These are phyloP conservation scores for Okamejei kenojei DNA, from an alignment of 2,797 vertebrate species.

Conservation along the genomic window DNA sequence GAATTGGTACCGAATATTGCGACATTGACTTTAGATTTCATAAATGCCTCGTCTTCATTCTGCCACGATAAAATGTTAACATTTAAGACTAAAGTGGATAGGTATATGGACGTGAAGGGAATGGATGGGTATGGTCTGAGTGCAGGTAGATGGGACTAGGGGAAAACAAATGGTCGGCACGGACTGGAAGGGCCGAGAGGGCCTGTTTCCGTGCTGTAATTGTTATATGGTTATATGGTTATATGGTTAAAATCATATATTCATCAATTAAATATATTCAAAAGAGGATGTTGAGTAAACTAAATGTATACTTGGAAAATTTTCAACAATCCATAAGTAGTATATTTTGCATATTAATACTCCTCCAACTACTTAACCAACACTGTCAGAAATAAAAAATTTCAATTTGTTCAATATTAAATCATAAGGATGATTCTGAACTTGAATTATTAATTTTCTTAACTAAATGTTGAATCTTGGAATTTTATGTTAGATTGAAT, in stretches of 20 bases:
- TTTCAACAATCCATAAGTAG: not conserved
- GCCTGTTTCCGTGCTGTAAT: too few species aligned
- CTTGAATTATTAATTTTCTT: too few species aligned
- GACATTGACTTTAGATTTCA: not conserved
- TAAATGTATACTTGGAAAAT: not conserved
- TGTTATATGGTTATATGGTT: too few species aligned
- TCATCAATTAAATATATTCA: not conserved
- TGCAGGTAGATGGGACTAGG: too few species aligned
- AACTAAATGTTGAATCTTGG: not conserved
- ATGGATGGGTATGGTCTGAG: too few species aligned
- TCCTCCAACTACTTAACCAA: not conserved
- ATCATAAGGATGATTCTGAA: too few species aligned
- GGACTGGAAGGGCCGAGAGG: too few species aligned
- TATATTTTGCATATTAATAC: not conserved
- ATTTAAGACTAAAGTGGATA: too few species aligned
- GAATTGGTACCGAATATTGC: not conserved
- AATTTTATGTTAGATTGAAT: not conserved
- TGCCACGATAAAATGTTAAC: not conserved
- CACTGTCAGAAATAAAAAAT: not conserved
- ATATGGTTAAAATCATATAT: not conserved
- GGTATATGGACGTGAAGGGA: too few species aligned
- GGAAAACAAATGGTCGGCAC: too few species aligned
- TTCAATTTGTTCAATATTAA: not conserved
- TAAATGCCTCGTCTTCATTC: not conserved
- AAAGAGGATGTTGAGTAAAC: not conserved